These are phyloP conservation scores for Chaetura pelagica DNA, from an alignment of 2,113 vertebrate species.

Conservation along the genomic window DNA sequence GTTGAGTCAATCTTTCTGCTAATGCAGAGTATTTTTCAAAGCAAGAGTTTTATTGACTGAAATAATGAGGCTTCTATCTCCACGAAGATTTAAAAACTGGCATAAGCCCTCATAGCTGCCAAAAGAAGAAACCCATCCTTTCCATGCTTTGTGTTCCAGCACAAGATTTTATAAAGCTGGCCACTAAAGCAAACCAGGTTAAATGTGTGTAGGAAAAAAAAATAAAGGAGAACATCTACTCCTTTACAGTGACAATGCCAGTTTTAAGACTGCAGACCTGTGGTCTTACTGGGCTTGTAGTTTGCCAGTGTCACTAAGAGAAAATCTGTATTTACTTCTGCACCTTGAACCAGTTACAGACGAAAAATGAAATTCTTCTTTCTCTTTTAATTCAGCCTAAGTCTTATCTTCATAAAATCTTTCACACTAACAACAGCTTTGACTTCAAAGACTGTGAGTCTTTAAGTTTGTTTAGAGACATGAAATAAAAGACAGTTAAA, in stretches of 20 bases:
- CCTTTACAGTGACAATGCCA: not conserved
- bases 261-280: not conserved
- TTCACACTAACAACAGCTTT: not conserved
- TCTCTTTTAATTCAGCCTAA: not conserved
- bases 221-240: not conserved
- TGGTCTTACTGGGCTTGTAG: not conserved
- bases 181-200: not conserved
- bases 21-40: not conserved
- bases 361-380: not conserved
- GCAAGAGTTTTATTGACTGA: not conserved
- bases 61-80: not conserved
- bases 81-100: not conserved
- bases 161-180: not conserved
- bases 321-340: not conserved
- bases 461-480: not conserved
- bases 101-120: not conserved
- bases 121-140: not conserved
- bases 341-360: not conserved
- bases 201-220: not conserved
- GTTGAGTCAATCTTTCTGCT: not conserved
- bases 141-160: not conserved
- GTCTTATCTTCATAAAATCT: not conserved
- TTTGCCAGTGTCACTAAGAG: not conserved
- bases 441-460: not conserved
- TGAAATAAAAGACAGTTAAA: not conserved